Percentiles rank a stretch among this genome's conserved stretches.
Conservation (phyloP, 2,113 vertebrate genomes). For the Perca flavescens region DNA sequence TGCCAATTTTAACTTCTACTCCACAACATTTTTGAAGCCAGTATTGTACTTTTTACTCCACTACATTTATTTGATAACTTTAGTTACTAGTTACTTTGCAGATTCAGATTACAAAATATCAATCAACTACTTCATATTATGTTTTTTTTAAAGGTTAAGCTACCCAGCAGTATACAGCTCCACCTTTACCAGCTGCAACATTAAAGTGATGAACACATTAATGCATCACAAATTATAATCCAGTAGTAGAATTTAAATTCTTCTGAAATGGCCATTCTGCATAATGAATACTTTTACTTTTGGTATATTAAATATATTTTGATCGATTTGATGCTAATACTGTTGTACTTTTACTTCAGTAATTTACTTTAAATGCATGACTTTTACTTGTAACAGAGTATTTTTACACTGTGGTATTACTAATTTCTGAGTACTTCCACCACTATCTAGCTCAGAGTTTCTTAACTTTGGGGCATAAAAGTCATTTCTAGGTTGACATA, state of each 20-base stretch:
- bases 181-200: too few relatives aligned
- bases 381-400: background rate
- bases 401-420: background rate
- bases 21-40: background rate
- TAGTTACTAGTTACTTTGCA: background rate
- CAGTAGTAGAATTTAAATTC: background rate
- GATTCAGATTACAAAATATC: background rate
- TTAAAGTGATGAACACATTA: background rate
- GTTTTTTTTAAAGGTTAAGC: too few relatives aligned
- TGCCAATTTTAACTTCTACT: background rate
- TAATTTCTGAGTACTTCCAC: too few relatives aligned
- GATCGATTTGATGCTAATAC: background rate
- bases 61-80: background rate
- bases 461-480: background rate
- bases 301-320: background rate
- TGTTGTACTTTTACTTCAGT: background rate
- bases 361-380: too few relatives aligned
- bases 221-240: background rate
- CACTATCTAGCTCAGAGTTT: too few relatives aligned
- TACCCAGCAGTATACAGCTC: too few relatives aligned
- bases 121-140: too few relatives aligned
- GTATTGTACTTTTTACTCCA: too few relatives aligned
- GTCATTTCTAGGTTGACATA: background rate
- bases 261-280: background rate
- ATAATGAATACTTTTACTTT: background rate